These are phyloP conservation scores for Enteromius viviparus DNA, from an alignment of 2,797 vertebrate genomes.

Conservation along the genomic window DNA sequence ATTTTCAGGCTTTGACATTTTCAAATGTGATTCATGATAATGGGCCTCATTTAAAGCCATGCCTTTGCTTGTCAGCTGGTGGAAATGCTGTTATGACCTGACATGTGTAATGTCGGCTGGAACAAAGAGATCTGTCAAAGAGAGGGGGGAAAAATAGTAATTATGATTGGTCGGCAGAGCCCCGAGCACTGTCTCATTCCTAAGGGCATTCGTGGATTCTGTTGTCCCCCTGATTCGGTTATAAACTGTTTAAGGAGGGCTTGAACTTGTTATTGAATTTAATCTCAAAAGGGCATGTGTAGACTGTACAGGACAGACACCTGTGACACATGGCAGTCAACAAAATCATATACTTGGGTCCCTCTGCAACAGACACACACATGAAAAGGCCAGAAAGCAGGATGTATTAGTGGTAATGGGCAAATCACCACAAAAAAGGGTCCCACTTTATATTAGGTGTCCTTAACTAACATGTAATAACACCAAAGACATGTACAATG, in stretches of 20 bases:
- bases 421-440: background rate
- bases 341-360: constrained; percentile 15
- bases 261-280: constrained; percentile 54
- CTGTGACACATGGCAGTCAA: constrained; percentile 32
- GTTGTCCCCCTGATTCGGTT: constrained; percentile 55
- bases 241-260: constrained; percentile 47
- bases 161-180: constrained; percentile 51
- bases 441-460: background rate
- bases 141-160: constrained; percentile 34
- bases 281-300: constrained; percentile 47
- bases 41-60: constrained; percentile 54
- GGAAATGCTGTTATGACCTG: constrained; percentile 55
- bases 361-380: background rate
- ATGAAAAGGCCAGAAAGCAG: constrained; percentile 11
- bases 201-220: constrained; percentile 57
- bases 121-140: constrained; percentile 58
- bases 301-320: constrained; percentile 28
- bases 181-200: constrained; percentile 42
- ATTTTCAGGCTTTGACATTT: constrained; percentile 54
- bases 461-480: background rate
- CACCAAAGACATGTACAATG: background rate
- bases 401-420: background rate
- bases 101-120: constrained; percentile 52
- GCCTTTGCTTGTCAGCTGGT: constrained; percentile 53
- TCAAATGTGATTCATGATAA: constrained; percentile 61